phyloP scores from a whole-genome alignment of 2,888 invertebrate species.

The Lithosia quadra region DNA sequence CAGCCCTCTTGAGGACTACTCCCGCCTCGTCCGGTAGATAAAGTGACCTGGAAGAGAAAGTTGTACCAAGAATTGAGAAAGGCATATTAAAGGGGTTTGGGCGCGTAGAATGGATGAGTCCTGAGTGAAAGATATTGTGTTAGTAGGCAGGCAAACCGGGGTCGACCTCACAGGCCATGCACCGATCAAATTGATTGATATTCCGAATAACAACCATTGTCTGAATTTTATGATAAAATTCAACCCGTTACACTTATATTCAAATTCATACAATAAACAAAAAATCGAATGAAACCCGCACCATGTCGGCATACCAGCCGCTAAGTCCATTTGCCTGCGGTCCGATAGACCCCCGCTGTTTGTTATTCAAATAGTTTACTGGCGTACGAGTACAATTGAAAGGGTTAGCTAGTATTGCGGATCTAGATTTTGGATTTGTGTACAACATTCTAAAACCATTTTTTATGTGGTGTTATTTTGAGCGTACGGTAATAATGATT shows the following conservation, averaged over 20 bases:
- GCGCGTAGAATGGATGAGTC: too few species aligned
- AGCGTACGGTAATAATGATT: background rate
- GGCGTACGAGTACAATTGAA: slow-evolving; percentile 19
- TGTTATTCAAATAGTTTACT: slow-evolving; percentile 20
- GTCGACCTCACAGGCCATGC: too few species aligned
- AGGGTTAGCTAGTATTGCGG: slow-evolving; percentile 12
- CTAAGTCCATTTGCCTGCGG: slow-evolving; percentile 17
- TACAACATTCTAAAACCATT: background rate
- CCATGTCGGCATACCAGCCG: slow-evolving; percentile 13
- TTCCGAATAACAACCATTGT: background rate
- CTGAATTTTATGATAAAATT: slow-evolving; percentile 4
- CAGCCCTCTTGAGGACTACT: too few species aligned
- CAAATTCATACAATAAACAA: slow-evolving; percentile 15
- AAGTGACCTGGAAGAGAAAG: too few species aligned
- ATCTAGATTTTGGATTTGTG: background rate
- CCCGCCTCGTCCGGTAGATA: too few species aligned
- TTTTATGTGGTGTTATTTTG: background rate
- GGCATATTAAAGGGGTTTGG: too few species aligned
- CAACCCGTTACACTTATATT: background rate
- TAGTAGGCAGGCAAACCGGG: too few species aligned
- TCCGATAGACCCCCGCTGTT: slow-evolving; percentile 19
- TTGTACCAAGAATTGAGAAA: too few species aligned
- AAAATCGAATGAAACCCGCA: slow-evolving; percentile 10
- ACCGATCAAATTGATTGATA: too few species aligned
- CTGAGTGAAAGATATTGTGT: background rate